Base-by-base conservation (phyloP, 2,797 vertebrate genomes). In the Calcarius lapponicus region DNA sequence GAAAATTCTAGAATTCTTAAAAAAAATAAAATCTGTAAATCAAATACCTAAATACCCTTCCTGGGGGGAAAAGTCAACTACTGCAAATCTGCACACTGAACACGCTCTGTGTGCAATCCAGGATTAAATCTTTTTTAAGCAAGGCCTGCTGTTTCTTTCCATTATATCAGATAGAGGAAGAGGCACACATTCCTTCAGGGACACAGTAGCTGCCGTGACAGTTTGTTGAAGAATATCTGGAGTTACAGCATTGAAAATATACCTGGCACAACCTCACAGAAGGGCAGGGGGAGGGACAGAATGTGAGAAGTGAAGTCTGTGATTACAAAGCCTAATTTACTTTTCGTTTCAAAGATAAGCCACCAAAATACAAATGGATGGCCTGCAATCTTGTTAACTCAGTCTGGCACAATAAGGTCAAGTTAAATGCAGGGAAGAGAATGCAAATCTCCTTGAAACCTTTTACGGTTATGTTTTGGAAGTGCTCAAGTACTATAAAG, bases 361-460 rank as follows among this genome's bases (percentile, higher is more conserved):
- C 64, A 84, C 86, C 78, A 76, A 94, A 92, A 95, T 67, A 76
- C 21, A 94, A 95, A 71, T 89, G 94, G 80, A 84, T 53, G 67
- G 78, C 11, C 81, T 87, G 66, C 86, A 93, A 85, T 92, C 94
- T 82, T 67, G 90, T 93, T 97, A 97, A 96, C 60, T 82, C 78
- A 54, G 84, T 80, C 86, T 97, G 92, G 96, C 94, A 96, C 92
- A 97, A 87, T 95, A 95, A 95, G 95, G 95, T 94, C 96, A 95
- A 92, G 86, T 64, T 53, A 91, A 91, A 90, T 32, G 78, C 80
- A 95, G 60, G 67, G 73, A 89, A 87, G n/a, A 86, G 95, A 95
- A 88, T 13, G 42, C 72, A 94, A 88, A 81, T 91, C 87, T 91
- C 74, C 86, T 83, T 81, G 87, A 89, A 96, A 86, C 92, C 85